phyloP scores from a whole-genome alignment of 2,888 invertebrate species.

The Athalia cordata region DNA sequence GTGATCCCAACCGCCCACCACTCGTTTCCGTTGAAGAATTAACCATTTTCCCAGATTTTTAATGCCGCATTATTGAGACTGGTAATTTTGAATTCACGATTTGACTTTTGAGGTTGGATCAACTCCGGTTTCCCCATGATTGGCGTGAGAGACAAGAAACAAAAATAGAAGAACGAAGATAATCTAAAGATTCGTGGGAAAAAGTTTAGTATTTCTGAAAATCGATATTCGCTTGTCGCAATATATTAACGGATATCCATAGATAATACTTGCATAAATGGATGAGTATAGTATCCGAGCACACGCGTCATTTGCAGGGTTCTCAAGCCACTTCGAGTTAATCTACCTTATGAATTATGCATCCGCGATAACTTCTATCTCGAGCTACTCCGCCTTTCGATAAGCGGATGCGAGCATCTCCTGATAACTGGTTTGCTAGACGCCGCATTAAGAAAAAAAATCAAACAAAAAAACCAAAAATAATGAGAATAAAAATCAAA shows the following conservation, averaged over 20 bases:
- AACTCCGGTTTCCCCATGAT: no score
- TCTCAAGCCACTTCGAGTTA: slow-evolving; percentile 18
- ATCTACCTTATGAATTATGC: slow-evolving; percentile 41
- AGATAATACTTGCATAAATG: background rate
- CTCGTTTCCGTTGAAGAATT: slow-evolving; percentile 19
- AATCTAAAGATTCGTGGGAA: slow-evolving; percentile 16
- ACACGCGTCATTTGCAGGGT: slow-evolving; percentile 28
- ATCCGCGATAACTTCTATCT: slow-evolving; percentile 39
- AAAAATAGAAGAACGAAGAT: background rate
- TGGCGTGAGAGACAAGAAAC: background rate
- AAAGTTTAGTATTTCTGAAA: slow-evolving; percentile 19
- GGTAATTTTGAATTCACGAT: no score
- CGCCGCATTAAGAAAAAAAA: background rate
- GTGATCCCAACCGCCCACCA: background rate
- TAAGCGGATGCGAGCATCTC: slow-evolving; percentile 24
- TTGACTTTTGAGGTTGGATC: background rate
- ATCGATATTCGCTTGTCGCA: slow-evolving; percentile 13
- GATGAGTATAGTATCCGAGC: background rate
- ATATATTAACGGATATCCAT: slow-evolving; percentile 4
- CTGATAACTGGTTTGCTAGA: slow-evolving; percentile 33
- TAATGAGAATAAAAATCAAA: background rate
- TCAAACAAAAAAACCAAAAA: background rate
- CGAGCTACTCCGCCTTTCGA: slow-evolving; percentile 13
- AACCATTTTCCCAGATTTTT: background rate
- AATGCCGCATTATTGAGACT: no score